Conservation (phyloP, 2,113 vertebrate species). For the Circaetus gallicus region DNA sequence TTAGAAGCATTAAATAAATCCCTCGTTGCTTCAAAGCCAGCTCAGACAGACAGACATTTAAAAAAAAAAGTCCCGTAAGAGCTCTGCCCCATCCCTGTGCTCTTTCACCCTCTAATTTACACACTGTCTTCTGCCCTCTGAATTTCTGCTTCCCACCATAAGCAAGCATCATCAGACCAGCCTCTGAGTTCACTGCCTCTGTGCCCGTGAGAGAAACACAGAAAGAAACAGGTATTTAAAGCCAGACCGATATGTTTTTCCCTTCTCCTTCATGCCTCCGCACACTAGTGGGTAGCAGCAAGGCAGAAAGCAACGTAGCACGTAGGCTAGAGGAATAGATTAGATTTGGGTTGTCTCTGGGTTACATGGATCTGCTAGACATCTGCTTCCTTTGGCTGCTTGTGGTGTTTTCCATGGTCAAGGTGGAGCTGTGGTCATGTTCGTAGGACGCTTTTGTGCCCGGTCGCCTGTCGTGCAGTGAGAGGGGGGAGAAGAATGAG, state of each 20-base stretch:
- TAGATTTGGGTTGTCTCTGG: constrained; percentile 21
- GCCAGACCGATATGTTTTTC: not conserved
- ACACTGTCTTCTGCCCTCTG: not conserved
- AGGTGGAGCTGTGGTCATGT: not conserved
- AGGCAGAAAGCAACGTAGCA: not conserved
- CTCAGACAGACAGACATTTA: not conserved
- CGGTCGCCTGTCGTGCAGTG: accelerated
- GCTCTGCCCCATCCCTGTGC: not conserved
- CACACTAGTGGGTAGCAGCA: not conserved
- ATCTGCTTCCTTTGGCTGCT: constrained; percentile 33
- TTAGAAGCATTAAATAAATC: not conserved
- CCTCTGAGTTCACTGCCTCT: constrained; percentile 26
- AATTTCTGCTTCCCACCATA: constrained; percentile 22
- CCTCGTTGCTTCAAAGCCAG: not conserved
- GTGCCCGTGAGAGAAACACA: not conserved
- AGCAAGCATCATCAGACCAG: constrained; percentile 22
- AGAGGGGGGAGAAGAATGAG: not conserved
- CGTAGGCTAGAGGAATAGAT: constrained; percentile 36
- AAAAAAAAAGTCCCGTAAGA: not conserved
- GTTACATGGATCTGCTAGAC: not conserved
- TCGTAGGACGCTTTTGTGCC: not conserved
- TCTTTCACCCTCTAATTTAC: not conserved
- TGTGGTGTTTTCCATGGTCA: not conserved
- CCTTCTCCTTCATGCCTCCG: not conserved
- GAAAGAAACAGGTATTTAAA: constrained; percentile 47